A percentile compares a stretch with the other conserved stretches of the same genome.
Conservation (phyloP, 2,888 invertebrate genomes). For the Drosophila pegasa region DNA sequence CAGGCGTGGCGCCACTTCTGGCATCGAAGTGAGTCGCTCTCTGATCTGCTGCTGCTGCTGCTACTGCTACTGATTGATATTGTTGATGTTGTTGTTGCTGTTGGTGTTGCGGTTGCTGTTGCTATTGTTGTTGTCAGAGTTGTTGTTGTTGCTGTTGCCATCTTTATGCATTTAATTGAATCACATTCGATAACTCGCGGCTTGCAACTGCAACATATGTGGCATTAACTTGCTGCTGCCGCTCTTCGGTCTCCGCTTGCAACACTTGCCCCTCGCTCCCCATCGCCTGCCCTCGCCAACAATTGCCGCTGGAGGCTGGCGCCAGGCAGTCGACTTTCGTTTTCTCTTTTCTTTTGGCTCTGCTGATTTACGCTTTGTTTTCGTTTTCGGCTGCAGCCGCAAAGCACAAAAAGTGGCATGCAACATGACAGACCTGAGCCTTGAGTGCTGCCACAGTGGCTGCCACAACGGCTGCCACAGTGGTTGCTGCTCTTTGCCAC, state of each 20-base stretch:
- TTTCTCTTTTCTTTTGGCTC: constrained; percentile 26
- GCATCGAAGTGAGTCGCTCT: constrained; percentile 48
- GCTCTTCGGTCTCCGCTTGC: not conserved
- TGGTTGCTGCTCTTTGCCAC: constrained; percentile 27
- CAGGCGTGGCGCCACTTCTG: constrained; percentile 31
- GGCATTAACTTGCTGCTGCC: constrained; percentile 1
- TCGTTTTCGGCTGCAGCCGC: constrained; percentile 25
- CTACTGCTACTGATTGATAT: constrained; percentile 24
- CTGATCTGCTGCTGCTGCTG: constrained; percentile 24
- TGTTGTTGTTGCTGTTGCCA: constrained; percentile 35
- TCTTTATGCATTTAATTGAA: constrained; percentile 27
- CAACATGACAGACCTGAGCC: constrained; percentile 9
- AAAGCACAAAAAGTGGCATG: constrained; percentile 18
- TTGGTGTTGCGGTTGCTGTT: constrained; percentile 6
- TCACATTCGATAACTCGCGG: constrained; percentile 35
- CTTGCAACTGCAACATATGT: constrained; percentile 29
- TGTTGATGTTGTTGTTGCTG: constrained; percentile 20
- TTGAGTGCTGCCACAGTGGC: constrained; percentile 13
- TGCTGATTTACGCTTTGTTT: constrained; percentile 56
- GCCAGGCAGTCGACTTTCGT: constrained; percentile 34
- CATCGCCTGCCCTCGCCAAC: not conserved
- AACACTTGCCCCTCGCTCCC: not conserved
- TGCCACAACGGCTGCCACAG: constrained; percentile 5
- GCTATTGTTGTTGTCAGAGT: constrained; percentile 20
- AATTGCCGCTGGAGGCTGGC: constrained; percentile 10